Conservation (phyloP, 2,888 invertebrate species). For the Limnephilus marmoratus region DNA sequence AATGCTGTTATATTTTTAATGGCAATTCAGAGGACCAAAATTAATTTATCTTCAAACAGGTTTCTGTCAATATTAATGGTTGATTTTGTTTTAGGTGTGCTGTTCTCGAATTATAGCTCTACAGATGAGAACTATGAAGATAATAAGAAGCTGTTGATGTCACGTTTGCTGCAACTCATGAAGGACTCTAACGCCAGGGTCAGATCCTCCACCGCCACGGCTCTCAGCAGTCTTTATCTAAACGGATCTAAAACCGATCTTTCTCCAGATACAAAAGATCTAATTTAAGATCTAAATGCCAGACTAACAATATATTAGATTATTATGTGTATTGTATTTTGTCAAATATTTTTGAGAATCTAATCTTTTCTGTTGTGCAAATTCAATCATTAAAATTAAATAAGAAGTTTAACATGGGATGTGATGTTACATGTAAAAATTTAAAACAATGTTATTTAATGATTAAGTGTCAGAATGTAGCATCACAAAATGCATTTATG, state of each 20-base stretch:
- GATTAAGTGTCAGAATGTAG: not conserved
- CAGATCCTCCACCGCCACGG: constrained; percentile 77
- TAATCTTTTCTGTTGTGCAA: not conserved
- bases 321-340: not conserved
- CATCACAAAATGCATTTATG: not conserved
- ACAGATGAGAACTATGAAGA: constrained; percentile 62
- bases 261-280: not conserved
- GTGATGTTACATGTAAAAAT: not conserved
- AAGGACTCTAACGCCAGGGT: constrained; percentile 78
- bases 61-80: too few relatives aligned
- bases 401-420: not conserved
- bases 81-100: constrained; percentile 70
- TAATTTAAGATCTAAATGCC: not conserved
- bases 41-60: too few relatives aligned
- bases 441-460: not conserved
- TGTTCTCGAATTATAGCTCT: constrained; percentile 47
- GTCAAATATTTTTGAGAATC: not conserved
- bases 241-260: not conserved
- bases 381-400: not conserved
- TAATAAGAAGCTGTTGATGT: constrained; percentile 67
- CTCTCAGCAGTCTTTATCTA: constrained; percentile 75
- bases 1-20: too few relatives aligned
- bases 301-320: not conserved
- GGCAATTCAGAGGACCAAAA: too few relatives aligned
- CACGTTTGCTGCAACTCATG: constrained; percentile 77